Evolutionary conservation across 1,140 invertebrate genomes (phyloP), one percentile per base, ranked within the genome.

Genomic region (Drosophila neocordata): DNA sequence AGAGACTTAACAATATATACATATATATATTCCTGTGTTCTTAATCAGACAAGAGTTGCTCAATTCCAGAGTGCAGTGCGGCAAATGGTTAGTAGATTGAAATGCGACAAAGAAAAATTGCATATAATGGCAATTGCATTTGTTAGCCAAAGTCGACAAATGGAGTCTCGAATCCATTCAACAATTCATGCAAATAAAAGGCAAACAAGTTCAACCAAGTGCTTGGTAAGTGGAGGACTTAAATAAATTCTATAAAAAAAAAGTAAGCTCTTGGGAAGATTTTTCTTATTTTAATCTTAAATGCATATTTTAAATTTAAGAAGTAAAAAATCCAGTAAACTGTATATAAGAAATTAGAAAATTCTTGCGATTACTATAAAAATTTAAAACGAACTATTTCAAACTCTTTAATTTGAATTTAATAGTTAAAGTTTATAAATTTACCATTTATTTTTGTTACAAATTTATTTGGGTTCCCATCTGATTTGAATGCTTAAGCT

Each of bases 121-220:
- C 74, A 82, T 74, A 65, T 56, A 53, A 65, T 55, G 55, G 44
- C 34, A 56, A 27, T n/a, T 70, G 60, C 70, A 78, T 52, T 37
- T 62, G 65, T 56, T 22, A 41, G 15, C 35, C 48, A 60, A 31
- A 31, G 27, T 6, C 27, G 27, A 31, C 1, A 31, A 79, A 66
- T 51, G 61, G 13, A 41, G 5, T 34, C 20, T 62, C 59, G 15
- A 52, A 55, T 60, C 55, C 6, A 58, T 3, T 22, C 41, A 67
- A 66, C 51, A 37, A 38, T 64, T 13, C 63, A 34, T 61, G 13
- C 60, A 34, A 27, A 60, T 38, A 48, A 7, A 56, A 15, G 8
- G n/a, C 2, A 34, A 20, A 37, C 22, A 64, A 79, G 44, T 70
- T 66, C 24, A 71, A 7, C 15, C 18, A 48, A 53, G 34, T n/a